Evolutionary conservation across 2,888 invertebrate genomes (phyloP).

Genomic region (Nezara viridula): DNA sequence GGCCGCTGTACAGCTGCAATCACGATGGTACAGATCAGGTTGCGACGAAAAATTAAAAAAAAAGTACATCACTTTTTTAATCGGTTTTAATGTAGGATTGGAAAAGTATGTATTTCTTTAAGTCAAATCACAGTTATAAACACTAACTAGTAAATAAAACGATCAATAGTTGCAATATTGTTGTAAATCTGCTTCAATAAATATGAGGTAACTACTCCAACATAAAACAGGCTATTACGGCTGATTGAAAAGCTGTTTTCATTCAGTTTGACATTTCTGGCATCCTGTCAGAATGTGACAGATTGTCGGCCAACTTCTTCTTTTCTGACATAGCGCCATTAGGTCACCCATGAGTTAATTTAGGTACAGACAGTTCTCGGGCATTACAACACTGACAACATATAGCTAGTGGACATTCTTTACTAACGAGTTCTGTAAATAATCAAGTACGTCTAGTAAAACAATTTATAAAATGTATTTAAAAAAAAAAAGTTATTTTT

Average conservation of each 20-base stretch:
- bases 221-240: neutral
- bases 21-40: too few relatives aligned
- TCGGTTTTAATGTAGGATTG: too few relatives aligned
- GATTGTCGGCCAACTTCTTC: neutral
- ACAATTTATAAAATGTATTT: too few relatives aligned
- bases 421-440: neutral
- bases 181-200: neutral
- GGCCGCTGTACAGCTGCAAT: too few relatives aligned
- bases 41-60: too few relatives aligned
- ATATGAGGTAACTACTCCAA: neutral
- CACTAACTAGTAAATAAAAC: too few relatives aligned
- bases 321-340: conserved; percentile 18
- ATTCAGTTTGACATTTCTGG: conserved; percentile 15
- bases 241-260: neutral
- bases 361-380: neutral
- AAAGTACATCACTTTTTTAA: too few relatives aligned
- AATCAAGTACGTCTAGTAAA: too few relatives aligned
- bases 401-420: neutral
- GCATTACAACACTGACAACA: neutral
- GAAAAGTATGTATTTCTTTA: too few relatives aligned
- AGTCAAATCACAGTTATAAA: too few relatives aligned
- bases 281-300: conserved; percentile 7
- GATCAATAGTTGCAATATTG: neutral
- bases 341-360: conserved; percentile 19
- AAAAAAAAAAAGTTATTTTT: too few relatives aligned